Conservation (phyloP, 2,888 invertebrate species). For the Didymodactylos carnosus region DNA sequence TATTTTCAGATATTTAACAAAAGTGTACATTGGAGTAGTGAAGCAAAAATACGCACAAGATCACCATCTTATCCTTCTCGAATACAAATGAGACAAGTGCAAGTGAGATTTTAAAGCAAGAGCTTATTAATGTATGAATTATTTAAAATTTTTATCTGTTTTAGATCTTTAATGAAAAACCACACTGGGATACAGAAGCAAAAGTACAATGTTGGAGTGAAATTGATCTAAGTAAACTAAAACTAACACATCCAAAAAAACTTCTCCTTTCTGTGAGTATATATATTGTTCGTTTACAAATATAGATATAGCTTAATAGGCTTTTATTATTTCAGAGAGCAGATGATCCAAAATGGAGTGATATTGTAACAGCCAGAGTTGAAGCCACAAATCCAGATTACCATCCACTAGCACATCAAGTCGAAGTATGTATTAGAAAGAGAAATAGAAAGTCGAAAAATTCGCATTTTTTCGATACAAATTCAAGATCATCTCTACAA, state of each 20-base stretch:
- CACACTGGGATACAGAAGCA: background rate
- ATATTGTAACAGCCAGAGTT: too few species aligned
- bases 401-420: too few species aligned
- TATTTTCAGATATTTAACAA: background rate
- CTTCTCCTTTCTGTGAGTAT: too few species aligned
- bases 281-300: background rate
- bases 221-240: background rate
- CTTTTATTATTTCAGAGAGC: background rate
- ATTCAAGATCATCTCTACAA: too few species aligned
- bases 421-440: too few species aligned
- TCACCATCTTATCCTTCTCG: background rate
- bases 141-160: too few species aligned
- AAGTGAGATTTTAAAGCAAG: background rate
- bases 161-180: background rate
- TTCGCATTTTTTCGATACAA: too few species aligned
- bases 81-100: background rate
- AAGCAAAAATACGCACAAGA: background rate
- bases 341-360: too few species aligned
- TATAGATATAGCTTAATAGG: background rate
- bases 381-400: too few species aligned
- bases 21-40: background rate
- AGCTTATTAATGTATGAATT: background rate
- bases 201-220: background rate
- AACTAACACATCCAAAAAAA: background rate
- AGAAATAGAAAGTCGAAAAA: too few species aligned